Base-by-base conservation (phyloP, 2,888 invertebrate species). In the Ptycholaimellus sp. region DNA sequence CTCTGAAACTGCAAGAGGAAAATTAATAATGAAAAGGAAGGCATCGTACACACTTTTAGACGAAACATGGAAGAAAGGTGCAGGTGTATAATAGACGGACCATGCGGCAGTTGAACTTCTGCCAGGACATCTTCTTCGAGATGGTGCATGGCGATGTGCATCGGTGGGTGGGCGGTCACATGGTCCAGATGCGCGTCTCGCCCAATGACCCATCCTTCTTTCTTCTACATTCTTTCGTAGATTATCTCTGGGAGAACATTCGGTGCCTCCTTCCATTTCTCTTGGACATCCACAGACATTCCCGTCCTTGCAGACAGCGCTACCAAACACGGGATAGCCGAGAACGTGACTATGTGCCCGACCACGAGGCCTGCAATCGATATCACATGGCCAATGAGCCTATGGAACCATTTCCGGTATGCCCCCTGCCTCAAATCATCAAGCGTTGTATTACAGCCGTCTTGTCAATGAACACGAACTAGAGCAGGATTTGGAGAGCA, bases 151-250 rank as follows among this genome's bases (percentile, higher is more conserved):
- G 48, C 11, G 42, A 44, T 6, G 42, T 47, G 2, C 52, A 52
- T 38, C 38, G 44, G 30, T 49, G 42, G 40, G 39, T 52, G 19
- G 49, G 50, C 17, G 52, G 52, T 2, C 38, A 44, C 18, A 49
- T 52, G 48, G 41, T 37, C 9, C 43, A 49, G 11, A 44, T 51
- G 1, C 40, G 43, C 6, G 37, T 46, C 1, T 48, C 55, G 1
- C 53, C 52, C 3, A 49, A 46, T 19, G 55, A 54, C 37, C 55
- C 55, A 1, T 38, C 49, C 14, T 55, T 54, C 40, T 54, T 44
- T 35, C 35, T 53, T 7, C 47, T 49, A 25, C 54, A 55, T 32
- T 40, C 47, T 6, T 54, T 48, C 37, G 42, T 52, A 9, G 55
- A 55, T 40, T 42, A 46, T 18, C 33, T 52, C 2, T 55, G 53